phyloP scores from a whole-genome alignment of 2,113 vertebrate species.

The Pollimyrus isidori region DNA sequence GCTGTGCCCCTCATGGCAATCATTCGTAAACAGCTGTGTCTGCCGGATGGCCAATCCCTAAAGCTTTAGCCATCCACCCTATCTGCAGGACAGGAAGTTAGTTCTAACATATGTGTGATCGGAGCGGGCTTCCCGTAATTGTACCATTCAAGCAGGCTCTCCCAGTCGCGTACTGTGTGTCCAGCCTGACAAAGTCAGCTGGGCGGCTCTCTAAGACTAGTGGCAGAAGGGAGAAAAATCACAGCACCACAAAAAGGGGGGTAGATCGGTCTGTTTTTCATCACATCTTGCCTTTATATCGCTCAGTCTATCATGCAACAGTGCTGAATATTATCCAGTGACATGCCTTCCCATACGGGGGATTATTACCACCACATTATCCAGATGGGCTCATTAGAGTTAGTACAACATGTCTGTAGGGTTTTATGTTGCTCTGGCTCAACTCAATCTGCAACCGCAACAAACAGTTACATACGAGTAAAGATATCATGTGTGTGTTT shows the following conservation, averaged over 20 bases:
- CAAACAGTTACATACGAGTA: background rate
- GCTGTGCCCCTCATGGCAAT: background rate
- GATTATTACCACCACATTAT: background rate
- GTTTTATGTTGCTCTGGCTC: background rate
- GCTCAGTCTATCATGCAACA: background rate
- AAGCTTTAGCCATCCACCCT: background rate
- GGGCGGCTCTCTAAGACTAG: background rate
- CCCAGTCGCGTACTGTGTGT: background rate
- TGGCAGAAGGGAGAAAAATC: background rate
- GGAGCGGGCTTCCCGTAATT: slow-evolving; percentile 4
- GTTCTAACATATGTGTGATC: background rate
- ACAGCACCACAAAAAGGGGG: background rate
- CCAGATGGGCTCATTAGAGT: background rate
- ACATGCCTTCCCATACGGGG: background rate
- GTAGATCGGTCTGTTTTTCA: background rate
- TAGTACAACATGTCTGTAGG: background rate
- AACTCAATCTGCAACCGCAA: background rate
- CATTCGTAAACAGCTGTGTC: background rate
- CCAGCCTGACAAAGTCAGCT: background rate
- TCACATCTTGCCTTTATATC: background rate
- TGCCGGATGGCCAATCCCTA: background rate
- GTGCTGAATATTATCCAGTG: background rate
- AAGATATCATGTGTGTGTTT: background rate
- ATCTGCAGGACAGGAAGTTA: background rate
- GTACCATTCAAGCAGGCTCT: background rate